Percentiles rank a stretch among this genome's conserved stretches.
Evolutionary conservation across 2,888 invertebrate species (phyloP).

Genomic region (Drosophila paucipuncta): DNA sequence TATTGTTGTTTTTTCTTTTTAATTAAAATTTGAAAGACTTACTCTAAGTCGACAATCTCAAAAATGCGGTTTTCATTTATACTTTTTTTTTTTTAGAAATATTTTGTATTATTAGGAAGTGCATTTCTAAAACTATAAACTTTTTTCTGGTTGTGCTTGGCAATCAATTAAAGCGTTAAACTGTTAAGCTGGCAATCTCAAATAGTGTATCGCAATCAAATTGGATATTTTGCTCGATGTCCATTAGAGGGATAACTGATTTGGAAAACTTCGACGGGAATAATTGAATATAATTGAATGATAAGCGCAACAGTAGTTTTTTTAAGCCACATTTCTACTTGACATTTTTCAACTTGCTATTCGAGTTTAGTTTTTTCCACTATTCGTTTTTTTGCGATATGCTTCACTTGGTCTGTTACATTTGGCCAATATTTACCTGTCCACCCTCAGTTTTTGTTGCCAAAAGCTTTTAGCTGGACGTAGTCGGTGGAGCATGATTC

Average conservation of each 20-base stretch:
- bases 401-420: constrained; percentile 57
- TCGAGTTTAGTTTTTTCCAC: constrained; percentile 19
- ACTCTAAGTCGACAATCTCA: too few relatives aligned
- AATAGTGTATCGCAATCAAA: constrained; percentile 13
- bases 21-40: too few relatives aligned
- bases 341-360: constrained; percentile 36
- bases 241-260: constrained; percentile 18
- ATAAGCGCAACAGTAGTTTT: constrained; percentile 41
- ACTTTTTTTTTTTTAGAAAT: too few relatives aligned
- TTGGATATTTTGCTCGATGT: constrained; percentile 25
- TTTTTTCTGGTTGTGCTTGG: neutral
- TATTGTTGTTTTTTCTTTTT: too few relatives aligned
- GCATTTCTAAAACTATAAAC: too few relatives aligned
- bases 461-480: constrained; percentile 73
- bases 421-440: constrained; percentile 63
- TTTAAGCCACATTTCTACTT: constrained; percentile 50
- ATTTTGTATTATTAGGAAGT: too few relatives aligned
- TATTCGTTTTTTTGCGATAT: constrained; percentile 9
- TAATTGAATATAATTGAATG: constrained; percentile 62
- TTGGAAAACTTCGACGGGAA: constrained; percentile 15
- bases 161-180: neutral
- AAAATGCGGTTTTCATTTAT: too few relatives aligned
- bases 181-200: too few relatives aligned
- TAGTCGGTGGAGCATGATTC: constrained; percentile 55
- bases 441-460: constrained; percentile 16